phyloP scores from a whole-genome alignment of 2,113 vertebrate species.

The Cottus gobio region DNA sequence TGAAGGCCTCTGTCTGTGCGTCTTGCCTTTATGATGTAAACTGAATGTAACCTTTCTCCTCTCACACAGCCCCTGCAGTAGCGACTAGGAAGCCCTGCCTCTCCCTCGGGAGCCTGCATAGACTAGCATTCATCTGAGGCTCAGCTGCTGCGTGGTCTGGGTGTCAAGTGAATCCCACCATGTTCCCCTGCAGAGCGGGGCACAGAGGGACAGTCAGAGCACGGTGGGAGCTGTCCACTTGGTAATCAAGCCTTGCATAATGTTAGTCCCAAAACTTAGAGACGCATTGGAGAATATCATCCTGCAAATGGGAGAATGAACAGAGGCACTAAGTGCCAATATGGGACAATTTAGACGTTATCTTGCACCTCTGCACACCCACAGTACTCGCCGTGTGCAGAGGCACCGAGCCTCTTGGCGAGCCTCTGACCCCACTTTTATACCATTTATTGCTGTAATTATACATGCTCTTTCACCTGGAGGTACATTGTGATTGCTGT shows the following conservation, averaged over 20 bases:
- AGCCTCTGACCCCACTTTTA: conserved; percentile 61
- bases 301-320: conserved; percentile 35
- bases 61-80: conserved; percentile 73
- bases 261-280: conserved; percentile 52
- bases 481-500: conserved; percentile 37
- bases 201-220: conserved; percentile 72
- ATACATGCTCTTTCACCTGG: conserved; percentile 55
- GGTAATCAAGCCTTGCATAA: conserved; percentile 74
- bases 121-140: conserved; percentile 74
- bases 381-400: conserved; percentile 37
- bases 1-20: conserved; percentile 61
- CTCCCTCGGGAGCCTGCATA: conserved; percentile 54
- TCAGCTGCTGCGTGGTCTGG: conserved; percentile 73
- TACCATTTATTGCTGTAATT: conserved; percentile 60
- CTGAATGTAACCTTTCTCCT: conserved; percentile 82
- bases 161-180: conserved; percentile 64
- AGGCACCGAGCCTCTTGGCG: conserved; percentile 45
- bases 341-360: conserved; percentile 34
- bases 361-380: conserved; percentile 44
- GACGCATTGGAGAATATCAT: conserved; percentile 45
- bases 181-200: conserved; percentile 59
- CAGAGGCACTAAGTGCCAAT: conserved; percentile 39
- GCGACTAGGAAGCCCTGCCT: conserved; percentile 60
- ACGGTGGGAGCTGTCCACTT: conserved; percentile 66
- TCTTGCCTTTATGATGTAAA: conserved; percentile 78